Percentiles rank a stretch among this genome's conserved stretches.
phyloP scores from a whole-genome alignment of 1,140 invertebrate species.

The Drosophila jambulina region DNA sequence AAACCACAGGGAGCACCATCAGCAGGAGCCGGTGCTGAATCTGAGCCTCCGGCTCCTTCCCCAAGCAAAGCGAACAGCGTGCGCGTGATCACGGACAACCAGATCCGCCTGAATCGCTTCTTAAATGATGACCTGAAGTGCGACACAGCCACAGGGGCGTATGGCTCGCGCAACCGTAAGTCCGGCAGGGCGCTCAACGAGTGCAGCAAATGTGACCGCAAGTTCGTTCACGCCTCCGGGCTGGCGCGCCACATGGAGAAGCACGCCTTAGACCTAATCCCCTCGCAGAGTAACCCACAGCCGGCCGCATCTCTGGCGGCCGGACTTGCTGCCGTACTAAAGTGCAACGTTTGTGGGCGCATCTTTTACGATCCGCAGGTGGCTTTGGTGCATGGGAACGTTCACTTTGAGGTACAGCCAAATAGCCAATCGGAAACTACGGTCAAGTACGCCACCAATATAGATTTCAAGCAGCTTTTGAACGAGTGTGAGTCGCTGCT shows the following conservation, averaged over 20 bases:
- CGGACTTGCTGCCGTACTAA: slow-evolving; percentile 54
- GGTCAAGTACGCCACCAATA: neutral
- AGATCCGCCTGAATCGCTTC: slow-evolving; percentile 70
- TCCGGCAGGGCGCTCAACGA: slow-evolving; percentile 62
- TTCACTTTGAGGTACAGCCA: slow-evolving; percentile 23
- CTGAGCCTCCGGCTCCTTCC: neutral
- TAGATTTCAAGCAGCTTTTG: slow-evolving; percentile 12
- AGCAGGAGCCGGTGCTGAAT: neutral
- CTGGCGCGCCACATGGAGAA: slow-evolving; percentile 83
- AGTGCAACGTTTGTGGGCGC: slow-evolving; percentile 72
- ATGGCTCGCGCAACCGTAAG: slow-evolving; percentile 47
- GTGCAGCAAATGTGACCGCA: slow-evolving; percentile 79
- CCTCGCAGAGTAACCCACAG: slow-evolving; percentile 31
- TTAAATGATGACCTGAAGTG: slow-evolving; percentile 79
- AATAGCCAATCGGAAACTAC: neutral
- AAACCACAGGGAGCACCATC: neutral
- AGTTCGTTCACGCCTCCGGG: slow-evolving; percentile 81
- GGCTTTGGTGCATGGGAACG: slow-evolving; percentile 54
- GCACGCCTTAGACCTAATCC: slow-evolving; percentile 74
- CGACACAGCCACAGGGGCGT: slow-evolving; percentile 50
- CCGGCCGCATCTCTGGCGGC: slow-evolving; percentile 13
- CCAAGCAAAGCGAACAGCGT: slow-evolving; percentile 36
- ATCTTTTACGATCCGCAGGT: slow-evolving; percentile 61
- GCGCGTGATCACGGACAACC: slow-evolving; percentile 69
- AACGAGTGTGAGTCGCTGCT: slow-evolving; percentile 27